Evolutionary conservation across 2,888 invertebrate species (phyloP), one percentile per base, ranked within the genome.

Genomic region (Limenitis arthemis): DNA sequence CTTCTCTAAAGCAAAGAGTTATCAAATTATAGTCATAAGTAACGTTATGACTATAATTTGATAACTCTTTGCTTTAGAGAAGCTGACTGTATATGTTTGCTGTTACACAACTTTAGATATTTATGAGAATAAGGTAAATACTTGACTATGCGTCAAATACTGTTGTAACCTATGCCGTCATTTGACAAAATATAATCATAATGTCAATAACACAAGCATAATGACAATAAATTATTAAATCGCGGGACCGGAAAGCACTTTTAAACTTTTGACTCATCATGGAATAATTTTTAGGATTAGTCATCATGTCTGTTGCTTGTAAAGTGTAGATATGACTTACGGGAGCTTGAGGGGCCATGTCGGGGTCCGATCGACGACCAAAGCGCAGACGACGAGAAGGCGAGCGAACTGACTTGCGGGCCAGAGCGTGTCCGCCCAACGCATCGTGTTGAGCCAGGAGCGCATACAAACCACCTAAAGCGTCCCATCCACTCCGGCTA

Each of bases 381-480:
- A 94, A 94, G 58, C 94, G 89, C 53, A 94, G 88, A 20, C 94
- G 88, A 38, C 94, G 81, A 1, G 93, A 93, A 0, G 93, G 94
- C 11, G 93, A 92, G 57, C 93, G 88, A 66, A 92, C 92, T 5
- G 93, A 92, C 75, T 93, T 93, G 70, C 94, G 90, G 44, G 93
- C 92, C 31, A 94, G 89, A 59, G 91, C 89, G 73, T 93, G 93
- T 8, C 89, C 89, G 56, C 89, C 89, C 48, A 90, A 72, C n/a
- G 89, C 89, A 66, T 90, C 90, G 75, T 89, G 89, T 64, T 89
- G 90, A 41, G 90, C 84, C 36, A 91, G 73, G 49, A 90, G 75
- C 41, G 91, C 90, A 73, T 90, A 89, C 54, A 91, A 74, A 38
- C 91, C 91, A 61, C 90, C 77, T 28, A 86, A 66, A 1, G 82